Evolutionary conservation across 2,888 invertebrate species (phyloP).

Genomic region (Parnassius glacialis): DNA sequence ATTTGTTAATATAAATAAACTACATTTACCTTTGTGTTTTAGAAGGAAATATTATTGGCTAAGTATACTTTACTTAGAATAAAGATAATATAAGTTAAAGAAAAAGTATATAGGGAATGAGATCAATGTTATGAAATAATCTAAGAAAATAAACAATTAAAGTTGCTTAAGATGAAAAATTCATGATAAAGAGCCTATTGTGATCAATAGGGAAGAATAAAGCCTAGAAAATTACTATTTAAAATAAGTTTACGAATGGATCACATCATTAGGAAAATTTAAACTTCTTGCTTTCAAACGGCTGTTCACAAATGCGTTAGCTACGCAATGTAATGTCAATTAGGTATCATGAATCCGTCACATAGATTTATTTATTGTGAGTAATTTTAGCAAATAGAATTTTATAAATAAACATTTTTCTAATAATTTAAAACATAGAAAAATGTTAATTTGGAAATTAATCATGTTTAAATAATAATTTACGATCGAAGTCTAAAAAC

Average conservation of each 20-base stretch:
- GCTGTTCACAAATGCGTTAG: constrained; percentile 6
- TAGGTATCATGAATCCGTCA: constrained; percentile 13
- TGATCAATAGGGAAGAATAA: no score
- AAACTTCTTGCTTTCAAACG: constrained; percentile 9
- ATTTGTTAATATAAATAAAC: no score
- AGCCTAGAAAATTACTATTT: no score
- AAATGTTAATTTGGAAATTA: constrained; percentile 32
- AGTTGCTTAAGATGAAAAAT: no score
- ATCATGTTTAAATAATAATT: constrained; percentile 40
- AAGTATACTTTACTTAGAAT: no score
- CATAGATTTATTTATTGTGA: constrained; percentile 10
- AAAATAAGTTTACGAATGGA: not conserved
- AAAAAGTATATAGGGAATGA: no score
- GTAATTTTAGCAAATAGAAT: not conserved
- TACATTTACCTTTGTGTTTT: no score
- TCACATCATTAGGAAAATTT: constrained; percentile 1
- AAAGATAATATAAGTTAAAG: no score
- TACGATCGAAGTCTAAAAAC: constrained; percentile 68
- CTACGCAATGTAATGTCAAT: constrained; percentile 19
- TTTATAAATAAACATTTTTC: not conserved
- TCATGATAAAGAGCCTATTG: no score
- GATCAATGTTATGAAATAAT: no score
- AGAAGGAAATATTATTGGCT: no score
- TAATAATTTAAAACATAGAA: not conserved
- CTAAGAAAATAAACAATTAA: no score